Evolutionary conservation across 2,113 vertebrate species (phyloP).

Genomic region (Peromyscus polionotus): DNA sequence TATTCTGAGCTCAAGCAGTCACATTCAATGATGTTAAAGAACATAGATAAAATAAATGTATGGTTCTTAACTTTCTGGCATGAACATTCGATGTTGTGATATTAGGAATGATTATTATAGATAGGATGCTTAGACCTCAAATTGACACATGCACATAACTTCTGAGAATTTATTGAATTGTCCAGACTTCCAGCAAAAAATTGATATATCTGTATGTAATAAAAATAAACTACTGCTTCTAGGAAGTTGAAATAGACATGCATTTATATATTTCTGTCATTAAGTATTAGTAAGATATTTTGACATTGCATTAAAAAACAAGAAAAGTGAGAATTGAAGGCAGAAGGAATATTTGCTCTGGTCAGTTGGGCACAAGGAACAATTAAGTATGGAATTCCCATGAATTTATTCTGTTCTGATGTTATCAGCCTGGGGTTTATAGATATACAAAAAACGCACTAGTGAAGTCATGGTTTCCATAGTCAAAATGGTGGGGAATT

Average conservation of each 20-base stretch:
- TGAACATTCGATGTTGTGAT: background rate
- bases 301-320: background rate
- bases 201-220: background rate
- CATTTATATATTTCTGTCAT: background rate
- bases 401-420: background rate
- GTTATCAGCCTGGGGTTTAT: background rate
- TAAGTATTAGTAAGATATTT: background rate
- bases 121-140: background rate
- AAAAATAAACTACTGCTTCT: slow-evolving; percentile 21
- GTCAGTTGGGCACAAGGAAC: background rate
- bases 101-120: background rate
- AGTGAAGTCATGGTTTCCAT: background rate
- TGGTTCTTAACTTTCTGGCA: background rate
- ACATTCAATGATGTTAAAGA: background rate
- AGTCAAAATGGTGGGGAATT: background rate
- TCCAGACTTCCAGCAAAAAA: background rate
- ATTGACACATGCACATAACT: background rate
- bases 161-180: background rate
- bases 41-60: background rate
- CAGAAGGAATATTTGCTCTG: background rate
- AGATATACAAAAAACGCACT: background rate
- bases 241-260: background rate
- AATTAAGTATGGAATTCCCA: background rate
- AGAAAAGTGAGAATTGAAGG: background rate
- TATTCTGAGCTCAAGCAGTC: background rate